Base-by-base conservation (phyloP, 2,797 vertebrate species). In the Lophius americanus region DNA sequence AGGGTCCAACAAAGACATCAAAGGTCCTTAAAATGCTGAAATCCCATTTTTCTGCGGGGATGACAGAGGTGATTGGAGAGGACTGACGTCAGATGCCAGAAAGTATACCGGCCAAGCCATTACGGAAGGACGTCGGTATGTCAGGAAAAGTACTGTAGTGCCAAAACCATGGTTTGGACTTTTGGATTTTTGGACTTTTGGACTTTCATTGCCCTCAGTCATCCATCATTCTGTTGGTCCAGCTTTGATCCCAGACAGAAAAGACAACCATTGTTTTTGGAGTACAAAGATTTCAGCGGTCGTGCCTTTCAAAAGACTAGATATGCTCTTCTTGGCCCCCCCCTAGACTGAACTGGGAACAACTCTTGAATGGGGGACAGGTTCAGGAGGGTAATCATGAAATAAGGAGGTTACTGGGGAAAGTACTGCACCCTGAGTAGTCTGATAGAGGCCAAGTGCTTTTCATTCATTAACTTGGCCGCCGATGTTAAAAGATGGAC, bases 401-500 rank as follows among this genome's bases (percentile, higher is more conserved):
- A 75, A 56, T 73, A 55, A 79, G 53, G 79, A 78, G 71, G 87
- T 87, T 90, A 85, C 73, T 58, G 71, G 75, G 70, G 81, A 80
- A 84, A 76, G 42, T 35, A 43, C 35, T 54, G 77, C 67, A 71
- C 82, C 85, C 72, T 33, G 66, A 85, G 79, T 79, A 74, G 68
- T 61, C 79, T 78, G 80, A 85, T 78, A 76, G 65, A 79, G 79
- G 81, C 81, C 75, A 74, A 91, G 83, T 73, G 70, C 81, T 89
- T 88, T 89, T 89, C 81, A 85, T 88, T 91, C 85, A 92, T 91
- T 92, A 88, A 89, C 75, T 89, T 81, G 82, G 78, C 82, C 65
- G 80, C 73, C 78, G 81, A 85, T 86, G 87, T 91, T 88, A 88
- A 88, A 85, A 7, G 39, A 58, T 9, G 61, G 78, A 91, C 87